These are phyloP conservation scores for Microctonus brassicae DNA, from an alignment of 2,888 invertebrate species.

Conservation along the genomic window DNA sequence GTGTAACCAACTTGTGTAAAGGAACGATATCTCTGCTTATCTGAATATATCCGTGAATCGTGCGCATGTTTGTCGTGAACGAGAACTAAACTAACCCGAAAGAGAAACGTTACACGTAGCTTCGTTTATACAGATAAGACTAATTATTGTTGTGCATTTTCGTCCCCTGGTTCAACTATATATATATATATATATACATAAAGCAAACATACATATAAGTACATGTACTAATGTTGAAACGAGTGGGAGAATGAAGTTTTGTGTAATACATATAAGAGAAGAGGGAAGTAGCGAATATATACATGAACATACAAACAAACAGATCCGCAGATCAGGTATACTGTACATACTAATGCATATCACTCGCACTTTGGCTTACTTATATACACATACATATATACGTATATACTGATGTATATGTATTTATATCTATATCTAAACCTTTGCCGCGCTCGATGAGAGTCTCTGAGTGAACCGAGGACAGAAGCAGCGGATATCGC, in stretches of 20 bases:
- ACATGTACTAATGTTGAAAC: slow-evolving; percentile 11
- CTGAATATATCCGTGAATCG: slow-evolving; percentile 42
- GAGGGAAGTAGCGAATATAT: slow-evolving; percentile 25
- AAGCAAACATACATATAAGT: background rate
- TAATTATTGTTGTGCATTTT: slow-evolving; percentile 60
- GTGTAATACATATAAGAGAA: too few relatives aligned
- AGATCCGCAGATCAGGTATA: too few relatives aligned
- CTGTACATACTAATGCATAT: slow-evolving; percentile 44
- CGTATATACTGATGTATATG: too few relatives aligned
- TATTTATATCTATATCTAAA: background rate
- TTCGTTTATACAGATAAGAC: slow-evolving; percentile 54
- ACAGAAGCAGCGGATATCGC: slow-evolving; percentile 57
- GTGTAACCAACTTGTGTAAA: slow-evolving; percentile 27
- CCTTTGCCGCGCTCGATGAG: background rate
- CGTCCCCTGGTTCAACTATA: slow-evolving; percentile 12
- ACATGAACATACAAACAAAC: background rate
- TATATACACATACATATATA: background rate
- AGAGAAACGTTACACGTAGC: slow-evolving; percentile 46
- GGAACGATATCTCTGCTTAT: slow-evolving; percentile 39
- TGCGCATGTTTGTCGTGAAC: slow-evolving; percentile 44
- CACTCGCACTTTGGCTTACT: slow-evolving; percentile 42
- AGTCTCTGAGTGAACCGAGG: slow-evolving; percentile 39
- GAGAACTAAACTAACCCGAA: slow-evolving; percentile 29
- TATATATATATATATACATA: background rate
- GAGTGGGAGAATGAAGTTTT: slow-evolving; percentile 25